phyloP scores from a whole-genome alignment of 2,113 vertebrate species.

The Actinemys pallida region DNA sequence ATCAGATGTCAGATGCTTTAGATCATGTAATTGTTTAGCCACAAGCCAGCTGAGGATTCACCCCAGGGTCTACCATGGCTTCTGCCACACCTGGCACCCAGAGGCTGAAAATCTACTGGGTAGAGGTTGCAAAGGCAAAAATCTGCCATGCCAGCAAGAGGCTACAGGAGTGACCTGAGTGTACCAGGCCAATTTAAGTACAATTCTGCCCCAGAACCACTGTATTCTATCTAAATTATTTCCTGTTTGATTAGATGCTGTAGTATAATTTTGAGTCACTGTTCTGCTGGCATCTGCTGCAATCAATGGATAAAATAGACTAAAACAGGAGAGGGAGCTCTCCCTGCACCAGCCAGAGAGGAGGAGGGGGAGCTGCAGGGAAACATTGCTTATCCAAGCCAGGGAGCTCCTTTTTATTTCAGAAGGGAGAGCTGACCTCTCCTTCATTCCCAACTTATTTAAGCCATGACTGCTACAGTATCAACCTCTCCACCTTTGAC shows the following conservation, averaged over 20 bases:
- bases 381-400: too few species aligned
- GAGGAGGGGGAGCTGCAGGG: neutral
- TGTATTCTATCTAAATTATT: neutral
- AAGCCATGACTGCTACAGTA: neutral
- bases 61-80: neutral
- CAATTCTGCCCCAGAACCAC: neutral
- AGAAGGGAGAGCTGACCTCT: neutral
- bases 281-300: neutral
- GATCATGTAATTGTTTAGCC: neutral
- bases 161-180: neutral
- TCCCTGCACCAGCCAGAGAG: neutral
- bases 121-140: neutral
- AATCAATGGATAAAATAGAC: neutral
- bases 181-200: neutral
- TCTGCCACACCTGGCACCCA: neutral
- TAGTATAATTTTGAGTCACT: fast-evolving
- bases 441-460: neutral
- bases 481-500: neutral
- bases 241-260: neutral
- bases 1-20: neutral
- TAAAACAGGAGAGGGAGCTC: neutral
- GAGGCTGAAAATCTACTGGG: neutral
- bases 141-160: neutral
- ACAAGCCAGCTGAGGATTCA: neutral
- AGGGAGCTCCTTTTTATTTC: too few species aligned